A percentile compares a stretch with the other conserved stretches of the same genome.
phyloP scores from a whole-genome alignment of 2,113 vertebrate genomes.

The Amphilophus citrinellus region DNA sequence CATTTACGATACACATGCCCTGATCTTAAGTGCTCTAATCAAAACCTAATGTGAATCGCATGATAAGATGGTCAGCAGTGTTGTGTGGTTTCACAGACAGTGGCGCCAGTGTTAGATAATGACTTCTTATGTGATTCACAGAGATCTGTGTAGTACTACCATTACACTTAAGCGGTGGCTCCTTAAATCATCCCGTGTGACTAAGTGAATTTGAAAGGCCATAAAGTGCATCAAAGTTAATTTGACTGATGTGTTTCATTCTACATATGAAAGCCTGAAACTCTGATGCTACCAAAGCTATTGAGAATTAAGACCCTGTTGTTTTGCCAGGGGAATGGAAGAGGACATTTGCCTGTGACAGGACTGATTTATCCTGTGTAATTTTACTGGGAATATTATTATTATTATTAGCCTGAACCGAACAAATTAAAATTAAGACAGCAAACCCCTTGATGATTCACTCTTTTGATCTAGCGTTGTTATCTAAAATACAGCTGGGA shows the following conservation, averaged over 20 bases:
- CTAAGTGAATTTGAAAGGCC: constrained; percentile 44
- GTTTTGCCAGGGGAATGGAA: constrained; percentile 28
- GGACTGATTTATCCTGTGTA: constrained; percentile 33
- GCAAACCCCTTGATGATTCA: constrained; percentile 21
- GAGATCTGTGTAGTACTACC: constrained; percentile 58
- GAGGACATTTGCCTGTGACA: constrained; percentile 30
- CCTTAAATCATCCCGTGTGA: constrained; percentile 52
- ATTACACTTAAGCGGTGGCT: constrained; percentile 42
- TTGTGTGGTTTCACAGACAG: constrained; percentile 44
- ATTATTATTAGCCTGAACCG: constrained; percentile 11
- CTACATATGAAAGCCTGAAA: constrained; percentile 17
- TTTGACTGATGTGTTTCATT: constrained; percentile 36
- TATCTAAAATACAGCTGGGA: constrained; percentile 58
- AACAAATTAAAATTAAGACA: constrained; percentile 38
- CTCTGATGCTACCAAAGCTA: constrained; percentile 14
- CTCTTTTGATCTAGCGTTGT: constrained; percentile 46
- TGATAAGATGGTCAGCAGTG: constrained; percentile 68
- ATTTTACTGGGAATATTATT: constrained; percentile 47
- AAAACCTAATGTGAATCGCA: constrained; percentile 65
- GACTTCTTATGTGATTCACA: constrained; percentile 52
- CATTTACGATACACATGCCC: not conserved
- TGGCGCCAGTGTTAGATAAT: constrained; percentile 65
- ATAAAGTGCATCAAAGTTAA: constrained; percentile 32
- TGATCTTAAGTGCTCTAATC: constrained; percentile 36
- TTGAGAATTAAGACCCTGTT: constrained; percentile 19